Conservation (phyloP, 2,113 vertebrate species). For the Odocoileus virginianus region DNA sequence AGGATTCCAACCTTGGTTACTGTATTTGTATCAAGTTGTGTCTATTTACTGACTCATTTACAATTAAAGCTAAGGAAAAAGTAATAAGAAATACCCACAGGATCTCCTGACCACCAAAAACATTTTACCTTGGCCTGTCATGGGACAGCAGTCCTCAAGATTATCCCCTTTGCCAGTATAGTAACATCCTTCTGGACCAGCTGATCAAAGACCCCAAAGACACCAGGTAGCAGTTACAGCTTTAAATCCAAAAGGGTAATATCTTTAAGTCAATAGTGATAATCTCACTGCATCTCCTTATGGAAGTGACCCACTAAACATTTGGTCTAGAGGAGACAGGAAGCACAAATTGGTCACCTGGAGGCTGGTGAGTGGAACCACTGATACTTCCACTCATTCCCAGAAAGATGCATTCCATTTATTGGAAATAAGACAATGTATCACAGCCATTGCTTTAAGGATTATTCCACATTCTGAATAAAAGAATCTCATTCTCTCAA, state of each 20-base stretch:
- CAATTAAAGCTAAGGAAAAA: neutral
- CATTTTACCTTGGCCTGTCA: neutral
- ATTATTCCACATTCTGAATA: neutral
- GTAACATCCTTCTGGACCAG: neutral
- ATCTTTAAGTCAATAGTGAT: neutral
- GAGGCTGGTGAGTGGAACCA: too few species aligned
- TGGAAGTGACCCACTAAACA: neutral
- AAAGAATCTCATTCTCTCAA: neutral
- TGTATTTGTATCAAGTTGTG: fast-evolving
- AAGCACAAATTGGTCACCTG: neutral
- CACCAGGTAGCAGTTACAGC: neutral
- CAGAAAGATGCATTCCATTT: too few species aligned
- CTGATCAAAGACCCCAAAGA: neutral
- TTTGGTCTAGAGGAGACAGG: neutral
- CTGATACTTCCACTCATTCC: neutral
- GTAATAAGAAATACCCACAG: neutral
- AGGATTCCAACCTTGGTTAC: neutral
- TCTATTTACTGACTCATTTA: neutral
- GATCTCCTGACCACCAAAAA: neutral
- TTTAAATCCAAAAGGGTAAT: neutral
- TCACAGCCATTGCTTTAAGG: neutral
- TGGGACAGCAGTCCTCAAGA: neutral
- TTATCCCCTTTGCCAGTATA: neutral
- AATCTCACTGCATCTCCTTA: neutral
- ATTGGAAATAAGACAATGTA: neutral